Conservation (phyloP, 2,888 invertebrate species). For the Eupeodes luniger region DNA sequence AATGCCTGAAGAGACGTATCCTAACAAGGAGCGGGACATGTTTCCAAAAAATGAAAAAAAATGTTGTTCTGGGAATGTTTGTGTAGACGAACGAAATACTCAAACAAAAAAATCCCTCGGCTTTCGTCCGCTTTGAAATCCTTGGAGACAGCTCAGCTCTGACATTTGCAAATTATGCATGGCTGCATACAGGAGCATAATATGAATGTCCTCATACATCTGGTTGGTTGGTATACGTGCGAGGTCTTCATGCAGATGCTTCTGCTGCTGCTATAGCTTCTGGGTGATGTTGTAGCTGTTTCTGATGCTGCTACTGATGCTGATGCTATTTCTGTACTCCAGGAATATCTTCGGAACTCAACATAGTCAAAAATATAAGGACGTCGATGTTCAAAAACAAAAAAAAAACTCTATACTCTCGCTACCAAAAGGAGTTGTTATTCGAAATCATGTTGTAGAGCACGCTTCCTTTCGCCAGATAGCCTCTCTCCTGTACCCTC, state of each 20-base stretch:
- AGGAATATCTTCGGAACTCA: slow-evolving; percentile 50
- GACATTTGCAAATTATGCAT: slow-evolving; percentile 76
- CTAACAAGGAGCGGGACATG: slow-evolving; percentile 53
- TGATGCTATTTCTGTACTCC: slow-evolving; percentile 28
- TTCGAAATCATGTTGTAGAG: slow-evolving; percentile 41
- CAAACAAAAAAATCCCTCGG: slow-evolving; percentile 48
- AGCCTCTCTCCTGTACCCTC: not conserved
- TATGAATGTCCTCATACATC: slow-evolving; percentile 65
- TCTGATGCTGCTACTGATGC: not conserved
- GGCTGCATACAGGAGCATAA: slow-evolving; percentile 68
- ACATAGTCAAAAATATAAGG: slow-evolving; percentile 36
- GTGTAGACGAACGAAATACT: slow-evolving; percentile 6
- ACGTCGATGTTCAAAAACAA: slow-evolving; percentile 21
- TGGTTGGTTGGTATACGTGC: slow-evolving; percentile 56
- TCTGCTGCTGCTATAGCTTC: not conserved
- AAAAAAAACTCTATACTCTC: not conserved
- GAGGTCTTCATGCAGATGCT: slow-evolving; percentile 67
- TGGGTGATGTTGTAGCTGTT: too few species aligned
- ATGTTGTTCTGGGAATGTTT: slow-evolving; percentile 16
- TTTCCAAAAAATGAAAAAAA: slow-evolving; percentile 11
- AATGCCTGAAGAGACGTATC: slow-evolving; percentile 61
- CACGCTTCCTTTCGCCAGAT: not conserved
- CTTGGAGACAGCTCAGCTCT: slow-evolving; percentile 71
- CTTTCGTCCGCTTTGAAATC: slow-evolving; percentile 69
- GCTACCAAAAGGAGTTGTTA: slow-evolving; percentile 36